These are phyloP conservation scores for Rana temporaria DNA, from an alignment of 2,113 vertebrate species.

Conservation along the genomic window DNA sequence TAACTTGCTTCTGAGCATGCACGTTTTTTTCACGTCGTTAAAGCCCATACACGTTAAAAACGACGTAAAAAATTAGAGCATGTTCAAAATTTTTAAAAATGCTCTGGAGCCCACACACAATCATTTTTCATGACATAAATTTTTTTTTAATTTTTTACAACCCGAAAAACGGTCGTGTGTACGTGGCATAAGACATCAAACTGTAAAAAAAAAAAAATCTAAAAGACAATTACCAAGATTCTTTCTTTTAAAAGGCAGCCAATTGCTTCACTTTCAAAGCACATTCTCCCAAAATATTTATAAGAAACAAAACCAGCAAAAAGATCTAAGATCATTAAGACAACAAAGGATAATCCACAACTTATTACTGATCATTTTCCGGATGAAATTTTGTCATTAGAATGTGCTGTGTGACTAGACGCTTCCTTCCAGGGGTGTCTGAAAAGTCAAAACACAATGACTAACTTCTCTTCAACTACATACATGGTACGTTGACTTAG, in stretches of 20 bases:
- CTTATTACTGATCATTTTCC: slow-evolving; percentile 18
- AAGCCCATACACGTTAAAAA: no score
- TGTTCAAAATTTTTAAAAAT: no score
- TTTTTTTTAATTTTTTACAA: no score
- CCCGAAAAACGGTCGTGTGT: no score
- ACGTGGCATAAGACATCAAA: no score
- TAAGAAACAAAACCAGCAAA: slow-evolving; percentile 6
- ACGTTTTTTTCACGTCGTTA: no score
- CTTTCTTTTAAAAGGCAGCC: slow-evolving; percentile 3
- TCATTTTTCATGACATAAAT: no score
- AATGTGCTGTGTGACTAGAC: background rate
- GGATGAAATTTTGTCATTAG: background rate
- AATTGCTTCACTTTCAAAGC: slow-evolving; percentile 3
- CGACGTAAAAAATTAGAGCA: no score
- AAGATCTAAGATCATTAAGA: slow-evolving; percentile 21
- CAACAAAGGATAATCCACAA: background rate
- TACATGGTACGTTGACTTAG: background rate
- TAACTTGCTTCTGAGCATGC: no score
- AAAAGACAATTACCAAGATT: background rate
- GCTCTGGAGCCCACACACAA: no score
- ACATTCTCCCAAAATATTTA: slow-evolving; percentile 7
- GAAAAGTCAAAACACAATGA: slow-evolving; percentile 19
- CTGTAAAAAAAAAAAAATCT: background rate
- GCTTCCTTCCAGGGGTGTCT: slow-evolving; percentile 2
- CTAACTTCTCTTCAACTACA: background rate